Conservation (phyloP, 2,888 invertebrate species). For the Leuctra nigra region DNA sequence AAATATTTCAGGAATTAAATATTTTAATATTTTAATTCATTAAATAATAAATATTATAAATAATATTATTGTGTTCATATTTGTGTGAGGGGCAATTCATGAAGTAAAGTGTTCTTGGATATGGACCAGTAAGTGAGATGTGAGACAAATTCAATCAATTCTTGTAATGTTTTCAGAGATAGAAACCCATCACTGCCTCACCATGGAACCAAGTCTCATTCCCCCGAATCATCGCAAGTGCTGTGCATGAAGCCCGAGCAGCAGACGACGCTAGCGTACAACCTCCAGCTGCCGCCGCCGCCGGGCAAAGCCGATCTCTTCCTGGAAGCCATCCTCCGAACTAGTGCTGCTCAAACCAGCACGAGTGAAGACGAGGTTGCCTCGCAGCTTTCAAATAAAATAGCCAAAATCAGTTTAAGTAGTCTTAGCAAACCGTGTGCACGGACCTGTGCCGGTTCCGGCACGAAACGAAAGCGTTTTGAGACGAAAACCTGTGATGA, state of each 20-base stretch:
- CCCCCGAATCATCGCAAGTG: neutral
- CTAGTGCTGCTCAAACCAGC: constrained; percentile 35
- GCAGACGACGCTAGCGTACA: neutral
- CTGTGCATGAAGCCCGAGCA: neutral
- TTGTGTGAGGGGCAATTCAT: no score
- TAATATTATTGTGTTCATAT: no score
- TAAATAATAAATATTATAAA: no score
- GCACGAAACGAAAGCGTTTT: constrained; percentile 11
- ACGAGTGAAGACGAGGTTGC: neutral
- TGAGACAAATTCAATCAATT: no score
- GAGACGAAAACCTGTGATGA: neutral
- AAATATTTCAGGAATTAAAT: neutral
- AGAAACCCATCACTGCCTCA: constrained; percentile 17
- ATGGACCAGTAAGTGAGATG: no score
- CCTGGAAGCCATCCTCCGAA: constrained; percentile 50
- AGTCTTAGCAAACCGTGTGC: neutral
- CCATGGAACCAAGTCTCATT: constrained; percentile 6
- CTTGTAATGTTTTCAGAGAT: constrained; percentile 17
- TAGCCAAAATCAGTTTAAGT: neutral
- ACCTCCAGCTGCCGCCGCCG: neutral
- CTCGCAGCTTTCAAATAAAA: neutral
- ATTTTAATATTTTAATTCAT: neutral
- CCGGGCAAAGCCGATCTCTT: constrained; percentile 47
- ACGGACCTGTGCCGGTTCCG: neutral
- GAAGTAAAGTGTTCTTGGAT: no score